Evolutionary conservation across 2,888 invertebrate genomes (phyloP).

Genomic region (Chelonus formosanus): DNA sequence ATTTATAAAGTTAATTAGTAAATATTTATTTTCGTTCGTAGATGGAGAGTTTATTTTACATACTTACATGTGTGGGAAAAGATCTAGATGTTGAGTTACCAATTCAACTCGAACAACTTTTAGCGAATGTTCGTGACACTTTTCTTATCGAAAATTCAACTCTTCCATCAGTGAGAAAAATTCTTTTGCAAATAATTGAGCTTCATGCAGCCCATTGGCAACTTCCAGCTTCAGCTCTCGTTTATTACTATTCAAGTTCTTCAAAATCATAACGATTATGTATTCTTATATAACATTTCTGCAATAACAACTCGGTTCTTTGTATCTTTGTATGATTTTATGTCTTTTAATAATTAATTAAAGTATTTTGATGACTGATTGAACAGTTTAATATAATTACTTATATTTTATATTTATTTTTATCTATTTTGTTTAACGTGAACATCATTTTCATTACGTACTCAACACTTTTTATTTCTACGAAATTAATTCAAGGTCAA

Average conservation of each 20-base stretch:
- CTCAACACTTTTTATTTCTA: background rate
- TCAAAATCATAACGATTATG: conserved; percentile 50
- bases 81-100: conserved; percentile 86
- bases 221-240: conserved; percentile 86
- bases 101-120: conserved; percentile 79
- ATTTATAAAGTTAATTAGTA: no score
- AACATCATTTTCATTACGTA: background rate
- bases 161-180: conserved; percentile 81
- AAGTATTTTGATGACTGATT: no score
- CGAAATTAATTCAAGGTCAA: conserved; percentile 1
- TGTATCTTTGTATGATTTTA: no score
- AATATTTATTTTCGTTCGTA: conserved; percentile 54
- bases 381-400: no score
- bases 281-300: background rate
- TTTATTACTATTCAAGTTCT: conserved; percentile 82
- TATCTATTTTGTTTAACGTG: background rate
- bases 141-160: conserved; percentile 80
- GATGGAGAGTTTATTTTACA: conserved; percentile 90
- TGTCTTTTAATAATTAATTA: no score
- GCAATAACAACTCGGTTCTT: background rate
- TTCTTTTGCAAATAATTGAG: conserved; percentile 88
- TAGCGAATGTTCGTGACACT: conserved; percentile 84
- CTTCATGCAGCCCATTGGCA: conserved; percentile 92
- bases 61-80: conserved; percentile 86
- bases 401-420: no score